Evolutionary conservation across 2,113 vertebrate genomes (phyloP).

Genomic region (Pelecanus crispus): DNA sequence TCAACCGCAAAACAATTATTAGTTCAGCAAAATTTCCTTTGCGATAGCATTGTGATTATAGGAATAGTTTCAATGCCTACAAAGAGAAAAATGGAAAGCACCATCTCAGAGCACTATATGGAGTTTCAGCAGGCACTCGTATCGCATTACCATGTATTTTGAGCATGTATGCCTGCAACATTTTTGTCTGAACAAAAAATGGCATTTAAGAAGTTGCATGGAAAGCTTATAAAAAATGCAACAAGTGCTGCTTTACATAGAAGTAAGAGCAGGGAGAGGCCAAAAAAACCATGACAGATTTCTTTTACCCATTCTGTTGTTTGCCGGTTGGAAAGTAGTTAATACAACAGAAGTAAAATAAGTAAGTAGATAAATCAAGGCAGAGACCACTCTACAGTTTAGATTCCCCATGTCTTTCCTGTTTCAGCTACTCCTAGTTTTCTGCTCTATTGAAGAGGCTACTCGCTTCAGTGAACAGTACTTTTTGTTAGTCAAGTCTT

Average conservation of each 20-base stretch:
- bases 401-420: background rate
- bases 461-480: background rate
- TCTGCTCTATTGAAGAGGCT: background rate
- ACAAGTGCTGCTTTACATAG: background rate
- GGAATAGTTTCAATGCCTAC: background rate
- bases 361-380: background rate
- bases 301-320: background rate
- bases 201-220: background rate
- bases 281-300: background rate
- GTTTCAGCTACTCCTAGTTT: background rate
- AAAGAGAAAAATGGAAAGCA: background rate
- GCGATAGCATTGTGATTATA: background rate
- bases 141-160: background rate
- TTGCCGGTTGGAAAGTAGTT: background rate
- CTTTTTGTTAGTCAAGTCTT: background rate
- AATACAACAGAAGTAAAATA: background rate
- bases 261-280: background rate
- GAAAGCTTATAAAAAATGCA: background rate
- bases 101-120: background rate
- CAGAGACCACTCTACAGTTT: background rate
- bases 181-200: background rate
- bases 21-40: conserved; percentile 26
- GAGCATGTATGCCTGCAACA: background rate
- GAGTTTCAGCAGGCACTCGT: background rate
- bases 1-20: background rate